Conservation (phyloP, 1,140 invertebrate genomes). For the Cyphomyrmex costatus region DNA sequence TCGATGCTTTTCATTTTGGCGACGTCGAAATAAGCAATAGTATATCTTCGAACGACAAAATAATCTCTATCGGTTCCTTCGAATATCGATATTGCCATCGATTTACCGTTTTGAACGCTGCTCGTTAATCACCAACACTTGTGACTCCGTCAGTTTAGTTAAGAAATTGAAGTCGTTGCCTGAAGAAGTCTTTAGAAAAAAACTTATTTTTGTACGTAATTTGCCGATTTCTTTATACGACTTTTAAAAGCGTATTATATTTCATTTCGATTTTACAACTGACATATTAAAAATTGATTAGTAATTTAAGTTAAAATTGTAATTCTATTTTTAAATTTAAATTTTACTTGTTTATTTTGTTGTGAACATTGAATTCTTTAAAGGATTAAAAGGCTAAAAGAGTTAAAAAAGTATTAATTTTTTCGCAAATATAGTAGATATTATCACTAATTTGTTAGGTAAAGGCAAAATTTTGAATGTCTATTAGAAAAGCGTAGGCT, state of each 20-base stretch:
- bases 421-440: not conserved
- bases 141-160: constrained; percentile 27
- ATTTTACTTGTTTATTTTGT: not conserved
- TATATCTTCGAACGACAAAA: constrained; percentile 5
- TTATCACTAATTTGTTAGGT: not conserved
- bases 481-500: not conserved
- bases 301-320: not conserved
- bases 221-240: not conserved
- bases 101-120: not conserved
- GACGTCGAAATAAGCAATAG: not conserved
- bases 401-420: not conserved
- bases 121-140: constrained; percentile 8
- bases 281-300: not conserved
- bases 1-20: constrained; percentile 30
- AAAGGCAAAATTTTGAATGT: not conserved
- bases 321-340: not conserved
- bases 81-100: not conserved
- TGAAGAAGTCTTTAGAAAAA: not conserved
- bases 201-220: not conserved
- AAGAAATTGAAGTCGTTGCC: constrained; percentile 20
- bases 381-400: not conserved
- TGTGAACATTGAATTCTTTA: not conserved
- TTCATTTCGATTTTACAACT: not conserved
- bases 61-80: constrained; percentile 9
- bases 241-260: not conserved